Conservation (phyloP, 2,888 invertebrate species). For the Mongoloraphidia duomilia region DNA sequence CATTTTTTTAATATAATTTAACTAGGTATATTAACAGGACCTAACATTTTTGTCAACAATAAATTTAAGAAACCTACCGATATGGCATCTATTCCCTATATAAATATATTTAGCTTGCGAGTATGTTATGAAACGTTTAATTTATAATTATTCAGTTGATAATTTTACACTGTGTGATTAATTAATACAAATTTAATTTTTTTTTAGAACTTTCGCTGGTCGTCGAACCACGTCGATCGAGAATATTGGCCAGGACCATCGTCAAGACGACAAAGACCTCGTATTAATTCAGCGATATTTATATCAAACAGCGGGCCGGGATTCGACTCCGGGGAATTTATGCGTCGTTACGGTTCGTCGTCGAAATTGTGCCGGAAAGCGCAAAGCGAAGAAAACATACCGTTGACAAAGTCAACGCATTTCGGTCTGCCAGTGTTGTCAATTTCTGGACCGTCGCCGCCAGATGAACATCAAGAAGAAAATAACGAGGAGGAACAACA, state of each 20-base stretch:
- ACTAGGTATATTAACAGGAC: no score
- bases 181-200: slow-evolving; percentile 5
- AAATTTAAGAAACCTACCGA: no score
- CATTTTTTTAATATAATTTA: no score
- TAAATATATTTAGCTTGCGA: no score
- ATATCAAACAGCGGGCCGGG: slow-evolving; percentile 60
- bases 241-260: slow-evolving; percentile 29
- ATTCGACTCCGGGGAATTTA: slow-evolving; percentile 66
- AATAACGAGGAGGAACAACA: slow-evolving; percentile 34
- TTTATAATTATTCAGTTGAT: no score
- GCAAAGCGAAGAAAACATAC: slow-evolving; percentile 56
- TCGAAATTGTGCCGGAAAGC: slow-evolving; percentile 68
- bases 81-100: no score
- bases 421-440: slow-evolving; percentile 64
- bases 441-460: slow-evolving; percentile 65
- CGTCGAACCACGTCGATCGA: slow-evolving; percentile 35
- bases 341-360: slow-evolving; percentile 65
- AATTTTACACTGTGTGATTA: no score
- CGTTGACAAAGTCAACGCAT: slow-evolving; percentile 36
- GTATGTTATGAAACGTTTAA: no score
- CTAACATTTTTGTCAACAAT: no score
- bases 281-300: slow-evolving; percentile 77
- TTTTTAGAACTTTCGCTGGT: slow-evolving; percentile 53
- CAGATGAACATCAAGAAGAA: slow-evolving; percentile 45
- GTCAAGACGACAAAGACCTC: slow-evolving; percentile 48